These are phyloP conservation scores for Adelognathus sp. DNA, from an alignment of 2,888 invertebrate genomes.

Conservation along the genomic window DNA sequence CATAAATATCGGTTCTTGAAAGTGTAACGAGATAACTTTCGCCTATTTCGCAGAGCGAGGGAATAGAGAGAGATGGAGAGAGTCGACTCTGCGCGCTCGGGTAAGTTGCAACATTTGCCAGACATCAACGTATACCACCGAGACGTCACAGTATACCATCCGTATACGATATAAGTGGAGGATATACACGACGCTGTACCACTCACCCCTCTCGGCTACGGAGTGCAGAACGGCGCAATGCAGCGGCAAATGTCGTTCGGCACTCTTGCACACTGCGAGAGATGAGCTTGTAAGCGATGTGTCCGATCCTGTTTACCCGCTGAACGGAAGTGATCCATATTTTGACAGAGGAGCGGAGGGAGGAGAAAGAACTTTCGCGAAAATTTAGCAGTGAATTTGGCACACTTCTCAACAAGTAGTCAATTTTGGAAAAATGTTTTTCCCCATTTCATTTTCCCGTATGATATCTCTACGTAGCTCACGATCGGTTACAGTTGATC, in stretches of 20 bases:
- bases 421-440: background rate
- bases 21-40: conserved; percentile 66
- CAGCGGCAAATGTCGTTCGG: background rate
- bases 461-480: too few relatives aligned
- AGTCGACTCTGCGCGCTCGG: conserved; percentile 22
- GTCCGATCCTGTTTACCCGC: conserved; percentile 46
- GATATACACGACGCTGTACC: conserved; percentile 21
- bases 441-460: background rate
- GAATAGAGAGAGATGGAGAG: conserved; percentile 8
- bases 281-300: background rate
- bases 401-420: background rate
- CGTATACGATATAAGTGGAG: conserved; percentile 12
- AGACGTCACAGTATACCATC: background rate
- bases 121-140: background rate
- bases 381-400: conserved; percentile 4
- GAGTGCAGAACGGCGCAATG: background rate
- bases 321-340: conserved; percentile 14
- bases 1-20: conserved; percentile 63
- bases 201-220: background rate
- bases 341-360: background rate
- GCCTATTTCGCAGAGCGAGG: conserved; percentile 48
- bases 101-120: conserved; percentile 38
- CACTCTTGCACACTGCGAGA: background rate
- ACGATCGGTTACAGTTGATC: too few relatives aligned
- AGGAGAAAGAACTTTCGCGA: conserved; percentile 18